These are phyloP conservation scores for Harpalus rufipes DNA, from an alignment of 2,888 invertebrate species.

Conservation along the genomic window DNA sequence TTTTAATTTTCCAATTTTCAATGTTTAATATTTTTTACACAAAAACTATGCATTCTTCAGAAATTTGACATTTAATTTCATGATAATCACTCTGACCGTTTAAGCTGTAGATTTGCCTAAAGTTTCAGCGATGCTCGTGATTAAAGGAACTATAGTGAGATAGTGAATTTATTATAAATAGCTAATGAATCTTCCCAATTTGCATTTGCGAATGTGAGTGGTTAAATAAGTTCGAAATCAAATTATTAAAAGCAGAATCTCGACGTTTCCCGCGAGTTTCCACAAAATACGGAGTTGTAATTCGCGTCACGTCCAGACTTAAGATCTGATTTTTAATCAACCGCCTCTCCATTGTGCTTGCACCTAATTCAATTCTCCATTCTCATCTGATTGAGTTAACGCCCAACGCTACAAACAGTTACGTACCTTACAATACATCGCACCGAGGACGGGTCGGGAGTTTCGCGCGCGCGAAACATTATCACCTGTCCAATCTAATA, in stretches of 20 bases:
- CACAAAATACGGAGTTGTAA: constrained; percentile 39
- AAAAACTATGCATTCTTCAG: no score
- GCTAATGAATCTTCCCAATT: background rate
- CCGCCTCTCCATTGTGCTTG: constrained; percentile 44
- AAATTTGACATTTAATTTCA: no score
- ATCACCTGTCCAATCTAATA: constrained; percentile 41
- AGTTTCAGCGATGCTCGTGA: no score
- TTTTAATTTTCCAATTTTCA: no score
- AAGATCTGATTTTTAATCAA: constrained; percentile 51
- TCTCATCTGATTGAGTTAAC: constrained; percentile 55
- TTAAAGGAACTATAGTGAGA: no score
- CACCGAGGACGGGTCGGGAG: background rate
- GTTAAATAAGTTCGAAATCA: constrained; percentile 35
- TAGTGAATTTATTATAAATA: constrained; percentile 5
- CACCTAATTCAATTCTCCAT: constrained; percentile 40
- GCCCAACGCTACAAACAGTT: constrained; percentile 37
- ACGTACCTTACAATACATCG: background rate
- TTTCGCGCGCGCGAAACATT: constrained; percentile 36
- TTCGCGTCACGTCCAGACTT: constrained; percentile 45
- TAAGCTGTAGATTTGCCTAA: no score
- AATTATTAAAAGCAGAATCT: constrained; percentile 38
- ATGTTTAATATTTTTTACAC: no score
- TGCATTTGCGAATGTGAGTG: constrained; percentile 10
- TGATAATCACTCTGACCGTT: no score
- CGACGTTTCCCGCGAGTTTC: background rate